Percentiles rank a stretch among this genome's conserved stretches.
Evolutionary conservation across 2,888 invertebrate genomes (phyloP).

Genomic region (Strigamia crassipes): DNA sequence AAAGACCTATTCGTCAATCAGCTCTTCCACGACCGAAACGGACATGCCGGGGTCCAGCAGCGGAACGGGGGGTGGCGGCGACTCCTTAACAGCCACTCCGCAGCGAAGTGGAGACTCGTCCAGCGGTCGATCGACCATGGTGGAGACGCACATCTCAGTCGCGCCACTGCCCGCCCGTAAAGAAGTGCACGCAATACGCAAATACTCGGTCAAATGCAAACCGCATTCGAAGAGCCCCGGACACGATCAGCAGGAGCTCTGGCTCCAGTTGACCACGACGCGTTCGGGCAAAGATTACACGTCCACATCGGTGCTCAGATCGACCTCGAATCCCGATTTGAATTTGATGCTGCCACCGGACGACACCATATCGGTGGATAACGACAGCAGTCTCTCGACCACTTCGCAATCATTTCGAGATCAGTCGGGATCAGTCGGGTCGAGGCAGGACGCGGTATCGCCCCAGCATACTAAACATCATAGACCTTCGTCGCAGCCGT

Average conservation of each 20-base stretch:
- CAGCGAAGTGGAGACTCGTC: not conserved
- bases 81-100: not conserved
- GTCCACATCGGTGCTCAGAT: not conserved
- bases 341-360: not conserved
- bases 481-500: slow-evolving; percentile 43
- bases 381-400: slow-evolving; percentile 44
- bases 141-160: not conserved
- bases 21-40: slow-evolving; percentile 46
- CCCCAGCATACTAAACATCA: not conserved
- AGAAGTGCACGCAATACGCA: slow-evolving; percentile 44
- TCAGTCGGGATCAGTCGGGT: slow-evolving; percentile 41
- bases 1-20: slow-evolving; percentile 48
- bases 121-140: not conserved
- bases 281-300: slow-evolving; percentile 20
- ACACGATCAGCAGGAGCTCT: slow-evolving; percentile 45
- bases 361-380: slow-evolving; percentile 25
- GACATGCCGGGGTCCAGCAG: not conserved
- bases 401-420: slow-evolving; percentile 44
- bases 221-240: not conserved
- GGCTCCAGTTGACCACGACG: slow-evolving; percentile 49
- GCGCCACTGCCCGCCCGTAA: slow-evolving; percentile 43
- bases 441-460: slow-evolving; percentile 23
- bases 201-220: slow-evolving; percentile 46
- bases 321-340: not conserved
- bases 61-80: not conserved